Base-by-base conservation (phyloP, 2,113 vertebrate genomes). In the Microtus richardsoni region DNA sequence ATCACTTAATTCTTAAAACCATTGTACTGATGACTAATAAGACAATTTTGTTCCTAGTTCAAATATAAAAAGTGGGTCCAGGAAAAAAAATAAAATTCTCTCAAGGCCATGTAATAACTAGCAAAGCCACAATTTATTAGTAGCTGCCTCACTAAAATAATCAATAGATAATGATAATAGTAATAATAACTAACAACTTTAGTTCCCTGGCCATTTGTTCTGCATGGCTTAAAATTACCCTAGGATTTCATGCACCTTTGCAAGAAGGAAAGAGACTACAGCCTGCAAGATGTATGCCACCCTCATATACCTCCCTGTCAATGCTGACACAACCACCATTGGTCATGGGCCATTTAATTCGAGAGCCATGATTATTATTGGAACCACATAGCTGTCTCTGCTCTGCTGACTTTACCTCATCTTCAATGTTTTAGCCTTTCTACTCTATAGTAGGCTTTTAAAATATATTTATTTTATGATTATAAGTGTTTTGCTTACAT, bases 1-100 rank as follows among this genome's bases (percentile, higher is more conserved):
- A 70, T 88, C 49, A 74, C 33, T 17, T 54, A 54, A 54, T 54
- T 87, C 52, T 78, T 75, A 82, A 36, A 89, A 14, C n/a, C 13
- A 58, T n/a, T 41, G 4, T 78, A 10, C 9, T 91, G 74, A 70
- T 96, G 49, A 16, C 28, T 91, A 33, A 49, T 93, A 95, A 86
- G 17, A 54, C 60, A 71, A 52, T 80, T 84, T 91, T 91, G 28
- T 93, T 86, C 54, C 47, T 89, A 24, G 58, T 84, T 97, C 91
- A 49, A 64, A n/a, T 64, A 12, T 71, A 83, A 66, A 89, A 84
- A 0, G 47, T 49, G 0, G 83, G 41, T 8, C 49, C 17, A 85
- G 58, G 5, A 58, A 44, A 80, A 73, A 68, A 47, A 11, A 11
- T 83, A 44, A 85, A 58, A 68, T 26, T 89, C 44, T 22, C 22